phyloP scores from a whole-genome alignment of 2,888 invertebrate species.

The Parnassius apollo region DNA sequence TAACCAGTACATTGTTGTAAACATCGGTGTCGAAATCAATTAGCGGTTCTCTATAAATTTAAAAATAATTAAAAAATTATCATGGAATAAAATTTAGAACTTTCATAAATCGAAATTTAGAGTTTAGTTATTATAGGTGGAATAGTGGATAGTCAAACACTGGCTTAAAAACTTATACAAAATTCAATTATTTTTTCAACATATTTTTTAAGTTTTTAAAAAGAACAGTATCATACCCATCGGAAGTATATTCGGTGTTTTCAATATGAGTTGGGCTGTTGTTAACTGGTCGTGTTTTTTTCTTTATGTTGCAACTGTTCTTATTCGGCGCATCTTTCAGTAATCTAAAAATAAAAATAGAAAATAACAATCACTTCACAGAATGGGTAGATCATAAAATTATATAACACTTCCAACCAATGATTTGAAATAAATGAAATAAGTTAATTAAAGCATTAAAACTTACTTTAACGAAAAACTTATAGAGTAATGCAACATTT shows the following conservation, averaged over 20 bases:
- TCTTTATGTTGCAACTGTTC: constrained; percentile 59
- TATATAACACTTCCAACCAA: too few species aligned
- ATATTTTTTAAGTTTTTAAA: neutral
- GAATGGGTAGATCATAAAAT: too few species aligned
- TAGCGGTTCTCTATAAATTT: constrained; percentile 61
- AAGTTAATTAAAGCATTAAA: neutral
- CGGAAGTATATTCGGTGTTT: constrained; percentile 64
- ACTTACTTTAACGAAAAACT: neutral
- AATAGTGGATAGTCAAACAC: too few species aligned
- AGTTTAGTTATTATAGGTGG: too few species aligned
- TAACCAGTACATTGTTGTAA: constrained; percentile 67
- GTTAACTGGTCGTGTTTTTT: constrained; percentile 56
- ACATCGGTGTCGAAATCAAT: constrained; percentile 75
- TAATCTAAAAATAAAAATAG: constrained; percentile 42
- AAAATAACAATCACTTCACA: neutral
- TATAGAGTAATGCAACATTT: neutral
- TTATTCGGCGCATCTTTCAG: constrained; percentile 66
- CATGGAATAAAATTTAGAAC: neutral
- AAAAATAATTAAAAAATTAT: constrained; percentile 24
- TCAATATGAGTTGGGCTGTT: constrained; percentile 63
- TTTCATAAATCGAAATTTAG: too few species aligned
- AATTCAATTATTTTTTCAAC: too few species aligned
- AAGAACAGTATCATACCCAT: constrained; percentile 47
- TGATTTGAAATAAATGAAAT: too few species aligned
- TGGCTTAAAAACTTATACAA: too few species aligned